These are phyloP conservation scores for Palythoa heliodiscus DNA, from an alignment of 92 coral and sea anemone genomes.

Conservation along the genomic window DNA sequence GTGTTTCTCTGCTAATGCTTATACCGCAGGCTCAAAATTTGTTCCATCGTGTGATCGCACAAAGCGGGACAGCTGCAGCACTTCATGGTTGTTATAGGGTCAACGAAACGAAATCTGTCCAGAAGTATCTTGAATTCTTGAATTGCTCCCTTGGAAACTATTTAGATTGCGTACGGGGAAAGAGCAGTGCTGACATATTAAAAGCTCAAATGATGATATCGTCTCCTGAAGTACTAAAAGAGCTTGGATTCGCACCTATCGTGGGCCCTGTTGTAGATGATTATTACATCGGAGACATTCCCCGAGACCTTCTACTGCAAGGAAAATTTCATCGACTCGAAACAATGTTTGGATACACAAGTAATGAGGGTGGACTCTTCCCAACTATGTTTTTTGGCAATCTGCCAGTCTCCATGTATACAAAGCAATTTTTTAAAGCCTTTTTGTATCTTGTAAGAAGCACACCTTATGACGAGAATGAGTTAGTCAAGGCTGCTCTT, in stretches of 20 bases:
- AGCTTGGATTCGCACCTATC: neutral
- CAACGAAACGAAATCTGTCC: neutral
- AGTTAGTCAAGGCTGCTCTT: slow-evolving; percentile 53
- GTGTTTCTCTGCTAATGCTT: no score
- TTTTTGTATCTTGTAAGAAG: neutral
- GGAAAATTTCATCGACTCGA: slow-evolving; percentile 45
- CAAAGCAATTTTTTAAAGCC: slow-evolving; percentile 22
- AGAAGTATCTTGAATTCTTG: neutral
- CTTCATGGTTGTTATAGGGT: slow-evolving; percentile 3
- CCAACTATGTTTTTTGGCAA: slow-evolving; percentile 3
- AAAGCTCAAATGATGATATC: neutral
- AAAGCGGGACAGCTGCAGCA: slow-evolving; percentile 21
- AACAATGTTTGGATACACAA: slow-evolving; percentile 34
- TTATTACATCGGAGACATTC: slow-evolving; percentile 31
- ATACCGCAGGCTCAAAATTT: no score
- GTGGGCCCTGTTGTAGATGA: slow-evolving; percentile 39
- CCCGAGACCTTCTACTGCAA: slow-evolving; percentile 17
- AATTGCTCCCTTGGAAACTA: slow-evolving; percentile 7
- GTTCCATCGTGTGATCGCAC: no score
- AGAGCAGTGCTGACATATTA: slow-evolving; percentile 7
- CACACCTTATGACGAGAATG: slow-evolving; percentile 39
- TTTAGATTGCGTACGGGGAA: slow-evolving; percentile 4
- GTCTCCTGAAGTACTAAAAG: slow-evolving; percentile 1
- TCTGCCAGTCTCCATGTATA: neutral
- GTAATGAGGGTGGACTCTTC: slow-evolving; percentile 23